Percentiles rank a stretch among this genome's conserved stretches.
Conservation (phyloP, 2,888 invertebrate genomes). For the Drosophila atripex region DNA sequence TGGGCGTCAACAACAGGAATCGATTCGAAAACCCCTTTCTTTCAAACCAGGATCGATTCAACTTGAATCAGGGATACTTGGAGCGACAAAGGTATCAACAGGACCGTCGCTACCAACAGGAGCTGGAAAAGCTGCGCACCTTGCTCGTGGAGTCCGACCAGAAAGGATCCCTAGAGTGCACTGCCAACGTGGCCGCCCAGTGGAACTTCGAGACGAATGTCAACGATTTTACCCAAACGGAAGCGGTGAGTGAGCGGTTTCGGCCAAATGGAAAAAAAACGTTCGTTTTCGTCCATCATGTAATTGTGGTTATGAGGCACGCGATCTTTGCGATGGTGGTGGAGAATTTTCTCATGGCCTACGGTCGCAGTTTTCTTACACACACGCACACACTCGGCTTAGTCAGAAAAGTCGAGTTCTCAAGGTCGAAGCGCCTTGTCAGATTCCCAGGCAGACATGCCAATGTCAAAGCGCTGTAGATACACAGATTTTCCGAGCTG, state of each 20-base stretch:
- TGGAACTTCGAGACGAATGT: slow-evolving; percentile 96
- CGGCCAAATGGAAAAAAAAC: slow-evolving; percentile 10
- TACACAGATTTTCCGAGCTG: slow-evolving; percentile 32
- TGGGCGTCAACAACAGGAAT: slow-evolving; percentile 61
- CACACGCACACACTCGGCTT: slow-evolving; percentile 29
- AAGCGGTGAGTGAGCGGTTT: slow-evolving; percentile 88
- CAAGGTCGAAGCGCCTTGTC: slow-evolving; percentile 57
- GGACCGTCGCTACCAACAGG: slow-evolving; percentile 81
- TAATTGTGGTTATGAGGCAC: slow-evolving; percentile 53
- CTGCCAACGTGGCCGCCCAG: slow-evolving; percentile 93
- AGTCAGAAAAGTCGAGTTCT: slow-evolving; percentile 41
- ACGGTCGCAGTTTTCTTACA: slow-evolving; percentile 44
- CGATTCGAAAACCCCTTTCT: slow-evolving; percentile 74
- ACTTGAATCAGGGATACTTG: slow-evolving; percentile 71
- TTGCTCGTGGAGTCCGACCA: slow-evolving; percentile 89
- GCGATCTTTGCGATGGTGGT: slow-evolving; percentile 48
- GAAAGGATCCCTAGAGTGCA: slow-evolving; percentile 91
- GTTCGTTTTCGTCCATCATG: slow-evolving; percentile 37
- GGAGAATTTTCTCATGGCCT: slow-evolving; percentile 46
- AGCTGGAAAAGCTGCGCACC: slow-evolving; percentile 82
- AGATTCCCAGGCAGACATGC: slow-evolving; percentile 73
- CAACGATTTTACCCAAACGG: slow-evolving; percentile 91
- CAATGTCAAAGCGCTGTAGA: slow-evolving; percentile 67
- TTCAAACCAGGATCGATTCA: slow-evolving; percentile 78
- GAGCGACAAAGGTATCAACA: slow-evolving; percentile 85